Evolutionary conservation across 2,113 vertebrate genomes (phyloP).

Genomic region (Thamnaconus septentrionalis): DNA sequence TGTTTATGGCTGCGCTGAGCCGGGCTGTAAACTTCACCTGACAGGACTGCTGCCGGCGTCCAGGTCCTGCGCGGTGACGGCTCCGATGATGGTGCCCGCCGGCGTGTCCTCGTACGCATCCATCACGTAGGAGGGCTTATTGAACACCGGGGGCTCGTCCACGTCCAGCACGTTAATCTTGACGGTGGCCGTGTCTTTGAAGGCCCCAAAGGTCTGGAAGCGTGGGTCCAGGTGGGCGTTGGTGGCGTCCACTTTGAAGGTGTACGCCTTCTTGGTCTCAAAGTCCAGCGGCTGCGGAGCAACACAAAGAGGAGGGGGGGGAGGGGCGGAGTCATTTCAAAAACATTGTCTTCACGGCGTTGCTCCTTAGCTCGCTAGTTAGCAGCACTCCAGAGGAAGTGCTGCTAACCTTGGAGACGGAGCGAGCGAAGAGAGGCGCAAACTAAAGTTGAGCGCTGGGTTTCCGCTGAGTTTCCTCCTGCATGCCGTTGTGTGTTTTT

Average conservation of each 20-base stretch:
- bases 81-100: slow-evolving; percentile 91
- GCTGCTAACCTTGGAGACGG: no score
- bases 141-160: slow-evolving; percentile 95
- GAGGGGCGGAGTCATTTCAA: no score
- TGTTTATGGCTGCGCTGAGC: no score
- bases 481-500: no score
- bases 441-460: no score
- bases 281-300: slow-evolving; percentile 86
- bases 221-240: slow-evolving; percentile 90
- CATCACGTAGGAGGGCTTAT: slow-evolving; percentile 90
- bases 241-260: slow-evolving; percentile 95
- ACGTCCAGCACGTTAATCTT: slow-evolving; percentile 95
- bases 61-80: slow-evolving; percentile 94
- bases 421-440: no score
- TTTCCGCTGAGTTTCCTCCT: no score
- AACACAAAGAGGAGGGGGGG: not conserved
- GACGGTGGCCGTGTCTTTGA: slow-evolving; percentile 96
- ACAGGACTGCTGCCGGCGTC: slow-evolving; percentile 90
- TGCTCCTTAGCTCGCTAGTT: no score
- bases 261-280: slow-evolving; percentile 95
- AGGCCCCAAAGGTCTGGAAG: slow-evolving; percentile 90
- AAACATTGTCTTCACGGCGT: no score
- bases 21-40: slow-evolving; percentile 74
- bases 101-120: slow-evolving; percentile 96
- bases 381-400: no score